Conservation (phyloP, 30 jellyfish, hydroid and myxozoan genomes). For the Hydractinia symbiolongicarpus region DNA sequence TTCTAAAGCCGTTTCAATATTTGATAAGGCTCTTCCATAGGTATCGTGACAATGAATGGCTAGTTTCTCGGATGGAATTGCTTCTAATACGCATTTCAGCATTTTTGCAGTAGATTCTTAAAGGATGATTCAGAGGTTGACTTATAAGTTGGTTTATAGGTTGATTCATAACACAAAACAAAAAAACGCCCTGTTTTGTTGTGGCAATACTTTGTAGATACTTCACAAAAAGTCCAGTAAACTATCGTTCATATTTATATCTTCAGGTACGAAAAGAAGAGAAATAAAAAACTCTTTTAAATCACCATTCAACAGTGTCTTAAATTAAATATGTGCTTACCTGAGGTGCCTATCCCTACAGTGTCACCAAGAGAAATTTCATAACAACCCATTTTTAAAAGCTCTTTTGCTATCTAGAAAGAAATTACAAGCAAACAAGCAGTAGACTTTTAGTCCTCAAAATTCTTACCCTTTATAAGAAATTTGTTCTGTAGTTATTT, state of each 20-base stretch:
- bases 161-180: neutral
- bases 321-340: slow-evolving; percentile 21
- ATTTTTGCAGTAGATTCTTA: slow-evolving; percentile 58
- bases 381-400: slow-evolving; percentile 83
- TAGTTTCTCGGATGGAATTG: slow-evolving; percentile 42
- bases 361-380: slow-evolving; percentile 96
- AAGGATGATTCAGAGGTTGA: neutral
- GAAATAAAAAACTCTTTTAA: neutral
- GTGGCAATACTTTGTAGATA: neutral
- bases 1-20: slow-evolving; percentile 67
- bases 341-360: slow-evolving; percentile 94
- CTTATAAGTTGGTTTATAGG: too few species aligned
- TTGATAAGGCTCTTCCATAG: slow-evolving; percentile 79
- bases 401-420: slow-evolving; percentile 64
- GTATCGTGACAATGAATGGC: slow-evolving; percentile 99
- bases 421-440: neutral
- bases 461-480: too few species aligned
- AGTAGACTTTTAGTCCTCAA: too few species aligned
- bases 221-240: neutral
- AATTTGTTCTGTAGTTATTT: too few species aligned
- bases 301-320: neutral
- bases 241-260: neutral
- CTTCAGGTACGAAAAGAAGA: neutral
- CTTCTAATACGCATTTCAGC: slow-evolving; percentile 72
- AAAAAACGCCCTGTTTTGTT: neutral